These are phyloP conservation scores for Lampris megalopsis DNA, from an alignment of 2,113 vertebrate genomes.

Conservation along the genomic window DNA sequence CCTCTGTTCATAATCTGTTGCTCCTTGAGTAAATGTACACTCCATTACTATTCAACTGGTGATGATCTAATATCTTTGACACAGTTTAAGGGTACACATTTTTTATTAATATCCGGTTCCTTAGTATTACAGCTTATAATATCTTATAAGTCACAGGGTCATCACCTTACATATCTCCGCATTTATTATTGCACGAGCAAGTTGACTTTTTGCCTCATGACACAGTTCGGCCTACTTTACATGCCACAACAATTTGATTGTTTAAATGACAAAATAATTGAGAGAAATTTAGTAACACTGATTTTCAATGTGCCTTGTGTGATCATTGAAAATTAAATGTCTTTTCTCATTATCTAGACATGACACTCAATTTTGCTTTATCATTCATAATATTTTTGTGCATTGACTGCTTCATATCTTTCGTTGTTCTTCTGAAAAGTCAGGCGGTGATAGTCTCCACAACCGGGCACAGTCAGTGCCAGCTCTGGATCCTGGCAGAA, in stretches of 20 bases:
- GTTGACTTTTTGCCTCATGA: neutral
- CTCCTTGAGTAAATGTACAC: neutral
- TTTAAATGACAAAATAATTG: too few species aligned
- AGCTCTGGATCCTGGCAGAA: conserved; percentile 75
- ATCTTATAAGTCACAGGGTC: neutral
- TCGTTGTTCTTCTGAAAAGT: conserved; percentile 71
- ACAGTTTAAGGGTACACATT: neutral
- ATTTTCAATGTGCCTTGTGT: too few species aligned
- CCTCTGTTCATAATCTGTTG: neutral
- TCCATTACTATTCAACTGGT: neutral
- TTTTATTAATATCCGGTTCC: conserved; percentile 1
- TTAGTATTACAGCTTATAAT: neutral
- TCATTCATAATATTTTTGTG: neutral
- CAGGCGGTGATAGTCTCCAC: conserved; percentile 69
- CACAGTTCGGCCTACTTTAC: neutral
- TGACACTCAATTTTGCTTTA: conserved; percentile 11
- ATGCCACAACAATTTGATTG: too few species aligned
- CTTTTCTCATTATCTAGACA: neutral
- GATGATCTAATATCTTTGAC: neutral
- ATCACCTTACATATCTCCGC: neutral
- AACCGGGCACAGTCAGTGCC: conserved; percentile 78
- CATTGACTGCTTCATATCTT: conserved; percentile 12
- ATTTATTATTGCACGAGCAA: conserved; percentile 1
- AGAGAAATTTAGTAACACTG: too few species aligned
- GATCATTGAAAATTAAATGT: too few species aligned